Evolutionary conservation across 1,140 invertebrate genomes (phyloP).

Genomic region (Ostrea denselamellosa): DNA sequence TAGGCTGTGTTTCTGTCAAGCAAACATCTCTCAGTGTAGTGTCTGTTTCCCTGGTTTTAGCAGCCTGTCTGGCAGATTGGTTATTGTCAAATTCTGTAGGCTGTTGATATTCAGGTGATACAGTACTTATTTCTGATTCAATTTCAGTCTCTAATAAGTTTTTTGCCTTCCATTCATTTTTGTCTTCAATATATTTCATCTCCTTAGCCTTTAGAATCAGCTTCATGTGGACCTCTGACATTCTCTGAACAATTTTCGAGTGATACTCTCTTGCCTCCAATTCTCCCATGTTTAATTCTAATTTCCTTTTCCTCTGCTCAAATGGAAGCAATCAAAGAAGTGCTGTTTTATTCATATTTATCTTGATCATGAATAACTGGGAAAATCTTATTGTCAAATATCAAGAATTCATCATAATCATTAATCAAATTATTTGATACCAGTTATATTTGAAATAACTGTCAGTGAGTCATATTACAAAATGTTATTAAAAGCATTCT

Average conservation of each 20-base stretch:
- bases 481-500: too few species aligned
- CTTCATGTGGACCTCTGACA: conserved; percentile 43
- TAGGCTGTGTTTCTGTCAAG: background rate
- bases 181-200: conserved; percentile 41
- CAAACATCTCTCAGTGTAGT: conserved; percentile 48
- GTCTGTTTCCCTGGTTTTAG: conserved; percentile 27
- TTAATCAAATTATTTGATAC: too few species aligned
- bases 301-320: conserved; percentile 61
- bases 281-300: conserved; percentile 59
- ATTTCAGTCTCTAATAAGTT: background rate
- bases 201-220: conserved; percentile 42
- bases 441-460: too few species aligned
- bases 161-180: background rate
- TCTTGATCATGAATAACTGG: too few species aligned
- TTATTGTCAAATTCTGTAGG: conserved; percentile 34
- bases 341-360: too few species aligned
- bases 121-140: background rate
- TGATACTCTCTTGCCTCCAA: conserved; percentile 58
- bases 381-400: too few species aligned
- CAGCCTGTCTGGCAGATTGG: conserved; percentile 51
- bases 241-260: conserved; percentile 47
- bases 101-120: background rate
- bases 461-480: too few species aligned
- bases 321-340: background rate
- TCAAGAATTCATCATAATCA: too few species aligned